Evolutionary conservation across 2,113 vertebrate genomes (phyloP).

Genomic region (Misgurnus mizolepis): DNA sequence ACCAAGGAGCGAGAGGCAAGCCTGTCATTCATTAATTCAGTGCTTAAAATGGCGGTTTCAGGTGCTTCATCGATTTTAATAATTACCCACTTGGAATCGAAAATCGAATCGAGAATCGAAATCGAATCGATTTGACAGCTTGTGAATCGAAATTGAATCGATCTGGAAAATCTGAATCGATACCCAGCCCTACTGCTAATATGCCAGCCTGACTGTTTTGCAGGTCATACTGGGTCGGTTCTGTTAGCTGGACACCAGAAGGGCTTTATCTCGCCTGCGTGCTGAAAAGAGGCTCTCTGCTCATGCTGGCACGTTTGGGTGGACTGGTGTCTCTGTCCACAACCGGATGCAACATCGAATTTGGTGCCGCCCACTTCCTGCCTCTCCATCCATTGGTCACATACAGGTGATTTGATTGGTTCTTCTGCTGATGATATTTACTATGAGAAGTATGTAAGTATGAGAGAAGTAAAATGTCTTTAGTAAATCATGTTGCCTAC

Average conservation of each 20-base stretch:
- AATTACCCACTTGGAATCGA: too few relatives aligned
- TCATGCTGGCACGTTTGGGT: slow-evolving; percentile 85
- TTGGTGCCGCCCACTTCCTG: slow-evolving; percentile 93
- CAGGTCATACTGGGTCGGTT: slow-evolving; percentile 94
- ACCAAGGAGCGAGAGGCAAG: too few relatives aligned
- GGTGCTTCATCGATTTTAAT: too few relatives aligned
- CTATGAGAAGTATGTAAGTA: too few relatives aligned
- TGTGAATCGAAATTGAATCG: too few relatives aligned
- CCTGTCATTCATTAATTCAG: too few relatives aligned
- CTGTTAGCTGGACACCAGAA: slow-evolving; percentile 85
- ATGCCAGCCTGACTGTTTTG: not conserved
- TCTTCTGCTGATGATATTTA: not conserved
- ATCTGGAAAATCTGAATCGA: too few relatives aligned
- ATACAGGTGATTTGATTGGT: slow-evolving; percentile 75
- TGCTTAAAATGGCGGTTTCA: too few relatives aligned
- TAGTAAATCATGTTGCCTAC: too few relatives aligned
- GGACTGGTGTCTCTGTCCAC: slow-evolving; percentile 84
- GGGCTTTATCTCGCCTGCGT: slow-evolving; percentile 90
- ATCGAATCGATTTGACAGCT: too few relatives aligned
- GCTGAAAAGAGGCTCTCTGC: slow-evolving; percentile 89
- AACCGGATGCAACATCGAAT: slow-evolving; percentile 88
- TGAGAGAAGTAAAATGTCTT: too few relatives aligned
- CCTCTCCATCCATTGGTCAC: slow-evolving; percentile 92
- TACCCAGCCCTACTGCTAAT: not conserved
- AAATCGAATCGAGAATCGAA: too few relatives aligned